Evolutionary conservation across 2,113 vertebrate species (phyloP), one percentile per base, ranked within the genome.

Genomic region (Stegastes partitus): DNA sequence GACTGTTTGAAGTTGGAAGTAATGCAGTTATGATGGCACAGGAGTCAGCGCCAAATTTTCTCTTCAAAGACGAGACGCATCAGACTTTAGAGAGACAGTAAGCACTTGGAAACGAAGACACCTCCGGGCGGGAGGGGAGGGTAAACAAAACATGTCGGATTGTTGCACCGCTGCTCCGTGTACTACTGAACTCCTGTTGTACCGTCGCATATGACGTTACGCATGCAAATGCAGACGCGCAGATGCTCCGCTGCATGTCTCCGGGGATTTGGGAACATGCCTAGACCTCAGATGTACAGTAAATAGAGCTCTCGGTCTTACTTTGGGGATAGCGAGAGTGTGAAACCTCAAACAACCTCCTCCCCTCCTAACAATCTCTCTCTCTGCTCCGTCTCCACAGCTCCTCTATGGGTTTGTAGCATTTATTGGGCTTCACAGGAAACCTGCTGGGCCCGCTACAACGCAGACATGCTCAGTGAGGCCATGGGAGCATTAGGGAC

Each of bases 131-230:
- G 19, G 56, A 31, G 18, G 26, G 26, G 54, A 54, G 49, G 28
- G 57, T 59, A 75, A 82, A 85, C 51, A 78, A 66, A 70, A 67
- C 56, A 28, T 59, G 54, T 86, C 28, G 57, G 53, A 42, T 62
- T 58, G 44, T 31, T 9, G 26, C 47, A 54, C 67, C 0, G 19
- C 44, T 63, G 51, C 70, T 57, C 68, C 4, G 12, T 31, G 74
- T 79, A 19, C 64, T 50, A 44, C 76, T 85, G 87, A 91, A 86
- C 87, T 80, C 67, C 44, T 51, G 45, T 45, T 81, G 63, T 76
- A 74, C 81, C 57, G 68, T 50, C 54, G 77, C 47, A 39, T 55
- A 1, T 76, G 73, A 71, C 9, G 53, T 74, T 28, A 22, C 56
- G 3, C 47, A 54, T 68, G 25, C 56, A 4, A 42, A 54, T 68